Evolutionary conservation across 2,113 vertebrate genomes (phyloP).

Genomic region (Nannospalax galili): DNA sequence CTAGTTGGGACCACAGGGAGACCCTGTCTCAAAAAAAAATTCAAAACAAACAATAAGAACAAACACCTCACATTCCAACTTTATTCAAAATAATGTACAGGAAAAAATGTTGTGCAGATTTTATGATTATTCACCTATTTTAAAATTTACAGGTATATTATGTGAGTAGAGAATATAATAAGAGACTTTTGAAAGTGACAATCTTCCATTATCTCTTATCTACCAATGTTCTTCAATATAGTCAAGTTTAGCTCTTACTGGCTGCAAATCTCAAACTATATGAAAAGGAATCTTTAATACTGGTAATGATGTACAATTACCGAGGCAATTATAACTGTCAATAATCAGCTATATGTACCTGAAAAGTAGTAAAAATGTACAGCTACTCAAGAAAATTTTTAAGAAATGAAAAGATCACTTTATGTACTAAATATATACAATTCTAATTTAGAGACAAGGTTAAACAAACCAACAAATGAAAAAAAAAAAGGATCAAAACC

Average conservation of each 20-base stretch:
- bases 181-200: slow-evolving; percentile 49
- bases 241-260: not conserved
- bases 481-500: slow-evolving; percentile 21
- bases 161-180: not conserved
- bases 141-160: not conserved
- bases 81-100: slow-evolving; percentile 8
- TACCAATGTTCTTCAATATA: not conserved
- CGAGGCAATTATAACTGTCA: not conserved
- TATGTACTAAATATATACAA: not conserved
- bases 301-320: not conserved
- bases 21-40: too few species aligned
- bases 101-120: not conserved
- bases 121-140: slow-evolving; percentile 27
- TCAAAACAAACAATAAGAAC: too few species aligned
- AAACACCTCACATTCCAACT: not conserved
- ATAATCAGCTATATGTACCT: not conserved
- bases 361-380: not conserved
- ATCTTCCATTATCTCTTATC: not conserved
- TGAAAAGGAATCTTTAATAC: not conserved
- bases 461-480: not conserved
- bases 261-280: not conserved
- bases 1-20: too few species aligned
- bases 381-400: not conserved
- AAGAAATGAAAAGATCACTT: not conserved
- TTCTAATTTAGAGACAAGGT: slow-evolving; percentile 55